phyloP scores from a whole-genome alignment of 2,797 vertebrate genomes.

The Moxostoma hubbsi region DNA sequence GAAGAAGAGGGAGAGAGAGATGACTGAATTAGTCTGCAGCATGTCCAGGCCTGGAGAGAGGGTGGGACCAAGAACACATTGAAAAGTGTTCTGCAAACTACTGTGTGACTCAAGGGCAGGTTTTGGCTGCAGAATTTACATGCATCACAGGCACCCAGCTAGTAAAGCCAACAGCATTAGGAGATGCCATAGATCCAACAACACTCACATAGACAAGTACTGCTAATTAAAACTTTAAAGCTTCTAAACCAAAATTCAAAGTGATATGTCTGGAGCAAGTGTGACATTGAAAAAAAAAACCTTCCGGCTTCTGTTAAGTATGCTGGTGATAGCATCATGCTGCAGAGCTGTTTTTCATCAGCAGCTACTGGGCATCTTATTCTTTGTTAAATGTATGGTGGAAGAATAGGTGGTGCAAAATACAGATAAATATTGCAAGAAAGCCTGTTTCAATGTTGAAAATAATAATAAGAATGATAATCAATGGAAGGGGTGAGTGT shows the following conservation, averaged over 20 bases:
- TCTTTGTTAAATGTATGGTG: conserved; percentile 36
- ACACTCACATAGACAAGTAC: conserved; percentile 54
- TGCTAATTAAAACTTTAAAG: conserved; percentile 39
- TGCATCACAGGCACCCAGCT: conserved; percentile 50
- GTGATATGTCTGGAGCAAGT: conserved; percentile 10
- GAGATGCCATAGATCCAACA: conserved; percentile 23
- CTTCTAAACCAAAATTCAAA: background rate
- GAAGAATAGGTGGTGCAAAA: conserved; percentile 12
- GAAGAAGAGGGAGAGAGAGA: conserved; percentile 33
- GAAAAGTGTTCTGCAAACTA: conserved; percentile 54
- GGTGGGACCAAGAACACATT: conserved; percentile 47
- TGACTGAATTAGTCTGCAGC: conserved; percentile 50
- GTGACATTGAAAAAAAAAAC: conserved; percentile 13
- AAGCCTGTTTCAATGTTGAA: background rate
- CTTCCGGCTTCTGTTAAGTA: conserved; percentile 22
- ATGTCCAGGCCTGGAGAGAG: conserved; percentile 57
- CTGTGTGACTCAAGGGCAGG: conserved; percentile 52
- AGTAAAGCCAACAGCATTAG: conserved; percentile 33
- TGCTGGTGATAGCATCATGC: conserved; percentile 30
- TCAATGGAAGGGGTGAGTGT: too few relatives aligned
- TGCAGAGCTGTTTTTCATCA: conserved; percentile 36
- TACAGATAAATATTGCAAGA: background rate
- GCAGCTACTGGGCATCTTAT: conserved; percentile 19
- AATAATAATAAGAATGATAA: too few relatives aligned
- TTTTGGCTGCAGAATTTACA: conserved; percentile 46